Percentiles rank a stretch among this genome's conserved stretches.
phyloP scores from a whole-genome alignment of 2,888 invertebrate genomes.

The Drosophila trichaetosa region DNA sequence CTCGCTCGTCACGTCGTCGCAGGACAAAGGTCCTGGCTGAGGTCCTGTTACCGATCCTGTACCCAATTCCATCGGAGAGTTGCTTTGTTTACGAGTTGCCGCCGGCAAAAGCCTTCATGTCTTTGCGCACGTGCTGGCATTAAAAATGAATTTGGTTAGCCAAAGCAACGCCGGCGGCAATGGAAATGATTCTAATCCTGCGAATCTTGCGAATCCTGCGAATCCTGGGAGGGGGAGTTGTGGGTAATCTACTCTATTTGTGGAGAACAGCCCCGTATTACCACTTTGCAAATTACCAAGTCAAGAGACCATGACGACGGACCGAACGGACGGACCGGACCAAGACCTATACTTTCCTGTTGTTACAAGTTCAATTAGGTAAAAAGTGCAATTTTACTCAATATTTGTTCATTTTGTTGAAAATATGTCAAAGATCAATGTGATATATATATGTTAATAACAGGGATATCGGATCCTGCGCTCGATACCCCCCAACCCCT shows the following conservation, averaged over 20 bases:
- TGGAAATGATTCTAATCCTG: slow-evolving; percentile 34
- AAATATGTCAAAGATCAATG: too few species aligned
- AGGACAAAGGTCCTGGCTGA: slow-evolving; percentile 11
- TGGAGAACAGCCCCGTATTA: slow-evolving; percentile 23
- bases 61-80: slow-evolving; percentile 44
- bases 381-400: neutral
- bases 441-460: too few species aligned
- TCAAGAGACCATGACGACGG: slow-evolving; percentile 5
- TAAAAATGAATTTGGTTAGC: slow-evolving; percentile 70
- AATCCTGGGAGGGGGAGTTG: neutral
- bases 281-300: slow-evolving; percentile 55
- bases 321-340: neutral
- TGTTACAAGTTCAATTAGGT: neutral
- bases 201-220: slow-evolving; percentile 2
- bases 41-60: neutral
- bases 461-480: too few species aligned
- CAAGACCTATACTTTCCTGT: neutral
- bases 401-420: neutral
- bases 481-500: too few species aligned
- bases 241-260: slow-evolving; percentile 35
- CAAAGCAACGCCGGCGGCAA: slow-evolving; percentile 30
- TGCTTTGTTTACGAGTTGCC: slow-evolving; percentile 65
- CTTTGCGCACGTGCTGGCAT: slow-evolving; percentile 63
- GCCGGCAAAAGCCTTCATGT: slow-evolving; percentile 57
- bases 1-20: slow-evolving; percentile 17